Evolutionary conservation across 2,113 vertebrate species (phyloP).

Genomic region (Natator depressus): DNA sequence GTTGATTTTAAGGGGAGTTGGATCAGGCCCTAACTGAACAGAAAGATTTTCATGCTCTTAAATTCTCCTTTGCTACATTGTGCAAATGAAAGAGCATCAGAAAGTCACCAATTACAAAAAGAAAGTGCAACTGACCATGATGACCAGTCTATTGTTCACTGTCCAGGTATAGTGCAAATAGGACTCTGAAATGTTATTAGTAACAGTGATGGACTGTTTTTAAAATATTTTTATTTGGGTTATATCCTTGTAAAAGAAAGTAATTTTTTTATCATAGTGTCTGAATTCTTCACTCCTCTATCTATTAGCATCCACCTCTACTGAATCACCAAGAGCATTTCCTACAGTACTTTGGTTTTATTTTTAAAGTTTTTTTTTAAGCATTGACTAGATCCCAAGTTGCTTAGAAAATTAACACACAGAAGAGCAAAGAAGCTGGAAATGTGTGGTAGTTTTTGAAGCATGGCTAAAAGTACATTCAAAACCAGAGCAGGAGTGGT

Average conservation of each 20-base stretch:
- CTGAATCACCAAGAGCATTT: neutral
- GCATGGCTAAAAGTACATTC: neutral
- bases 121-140: neutral
- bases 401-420: neutral
- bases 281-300: no score
- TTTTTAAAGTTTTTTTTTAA: neutral
- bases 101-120: neutral
- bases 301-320: neutral
- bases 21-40: neutral
- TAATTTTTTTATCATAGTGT: neutral
- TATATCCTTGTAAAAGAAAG: neutral
- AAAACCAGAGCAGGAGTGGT: neutral
- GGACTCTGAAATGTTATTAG: neutral
- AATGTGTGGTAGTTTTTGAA: neutral
- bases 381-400: neutral
- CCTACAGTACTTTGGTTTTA: neutral
- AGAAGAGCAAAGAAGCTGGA: neutral
- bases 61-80: neutral
- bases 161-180: neutral
- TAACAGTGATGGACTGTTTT: neutral
- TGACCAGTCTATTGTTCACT: neutral
- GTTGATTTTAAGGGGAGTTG: neutral
- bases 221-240: slow-evolving; percentile 26
- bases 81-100: neutral
- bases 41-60: neutral